A percentile compares a stretch with the other conserved stretches of the same genome.
phyloP scores from a whole-genome alignment of 2,888 invertebrate genomes.

The Pinctada fucata region DNA sequence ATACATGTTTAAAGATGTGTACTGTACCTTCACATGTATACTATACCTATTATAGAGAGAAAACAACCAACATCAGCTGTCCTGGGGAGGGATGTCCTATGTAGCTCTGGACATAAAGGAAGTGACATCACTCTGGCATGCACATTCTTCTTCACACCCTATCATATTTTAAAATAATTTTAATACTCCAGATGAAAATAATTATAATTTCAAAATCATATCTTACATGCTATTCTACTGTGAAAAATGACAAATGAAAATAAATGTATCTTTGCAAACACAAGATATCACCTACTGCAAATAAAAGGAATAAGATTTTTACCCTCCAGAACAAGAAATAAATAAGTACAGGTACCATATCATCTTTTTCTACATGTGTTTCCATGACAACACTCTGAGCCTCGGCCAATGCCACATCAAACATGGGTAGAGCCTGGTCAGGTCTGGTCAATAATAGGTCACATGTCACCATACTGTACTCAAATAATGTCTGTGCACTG shows the following conservation, averaged over 20 bases:
- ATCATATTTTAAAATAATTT: slow-evolving; percentile 14
- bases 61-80: slow-evolving; percentile 85
- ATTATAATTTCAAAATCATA: too few species aligned
- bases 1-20: too few species aligned
- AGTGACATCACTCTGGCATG: slow-evolving; percentile 83
- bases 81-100: slow-evolving; percentile 83
- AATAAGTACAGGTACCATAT: slow-evolving; percentile 42
- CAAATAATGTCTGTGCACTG: slow-evolving; percentile 77
- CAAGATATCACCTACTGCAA: background rate
- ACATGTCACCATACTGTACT: slow-evolving; percentile 83
- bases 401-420: slow-evolving; percentile 78
- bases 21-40: too few species aligned
- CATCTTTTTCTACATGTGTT: slow-evolving; percentile 72
- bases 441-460: slow-evolving; percentile 84
- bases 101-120: slow-evolving; percentile 84
- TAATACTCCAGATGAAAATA: too few species aligned
- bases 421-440: slow-evolving; percentile 81
- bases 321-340: background rate
- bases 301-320: too few species aligned
- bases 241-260: too few species aligned
- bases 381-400: slow-evolving; percentile 80
- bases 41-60: slow-evolving; percentile 84
- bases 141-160: slow-evolving; percentile 82
- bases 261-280: background rate
- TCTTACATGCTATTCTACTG: too few species aligned